Evolutionary conservation across 53 echinoderm and acorn worm species (phyloP), one percentile per base, ranked within the genome.

Genomic region (Henricia sp.): DNA sequence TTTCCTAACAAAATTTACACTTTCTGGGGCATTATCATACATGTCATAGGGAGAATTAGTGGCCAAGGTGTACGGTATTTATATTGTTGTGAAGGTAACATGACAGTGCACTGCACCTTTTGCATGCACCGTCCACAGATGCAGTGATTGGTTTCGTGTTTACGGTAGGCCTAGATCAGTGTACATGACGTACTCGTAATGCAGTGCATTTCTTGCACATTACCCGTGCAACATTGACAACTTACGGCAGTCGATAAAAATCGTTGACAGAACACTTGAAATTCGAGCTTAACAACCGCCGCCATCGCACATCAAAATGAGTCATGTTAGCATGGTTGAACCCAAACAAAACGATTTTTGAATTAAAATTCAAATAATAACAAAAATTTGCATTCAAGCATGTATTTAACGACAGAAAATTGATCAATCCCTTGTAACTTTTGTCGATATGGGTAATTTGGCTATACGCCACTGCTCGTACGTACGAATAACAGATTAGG

Each of bases 391-490:
- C 91, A 91, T 46, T 91, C 87, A 91, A 87, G 91, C 91, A 91
- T 91, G 87, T 87, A 87, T n/a, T n/a, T n/a, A 91, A 82, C 74
- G 83, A 86, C 86, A 82, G 83, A 87, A 83, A 73, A 87, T 83
- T 91, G 82, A 71, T 86, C 87, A 91, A 83, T 87, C 71, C 87
- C 87, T 80, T 91, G 87, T 73, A 87, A 91, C 87, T 83, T 87
- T 86, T 76, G 86, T 86, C 86, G 86, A 86, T 86, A 86, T 74
- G 86, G 86, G 86, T 76, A 86, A 86, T 86, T 85, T 75, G 86
- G 67, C 76, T 86, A 42, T 86, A 75, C 86, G 86, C 86, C 86
- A 86, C 86, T 86, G 76, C 74, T 80, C 76, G 86, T 68, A 63
- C 56, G 55, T 38, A 67, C 67, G 75, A 86, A 86, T 64, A 76